phyloP scores from a whole-genome alignment of 1,140 invertebrate species.

The Steinernema khuongi region DNA sequence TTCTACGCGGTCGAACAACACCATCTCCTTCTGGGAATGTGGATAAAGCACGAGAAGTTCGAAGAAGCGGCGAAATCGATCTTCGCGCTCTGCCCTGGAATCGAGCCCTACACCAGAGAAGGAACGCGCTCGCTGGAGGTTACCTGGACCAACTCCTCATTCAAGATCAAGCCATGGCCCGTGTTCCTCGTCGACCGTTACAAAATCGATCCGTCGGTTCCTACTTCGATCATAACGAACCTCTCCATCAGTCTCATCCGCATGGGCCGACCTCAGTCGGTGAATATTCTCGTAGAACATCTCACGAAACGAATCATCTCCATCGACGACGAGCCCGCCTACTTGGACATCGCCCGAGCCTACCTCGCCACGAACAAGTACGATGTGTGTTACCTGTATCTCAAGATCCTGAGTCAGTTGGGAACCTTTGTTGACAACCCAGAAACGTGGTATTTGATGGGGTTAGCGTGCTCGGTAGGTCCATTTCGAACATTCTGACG shows the following conservation, averaged over 20 bases:
- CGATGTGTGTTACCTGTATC: conserved; percentile 13
- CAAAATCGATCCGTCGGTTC: conserved; percentile 24
- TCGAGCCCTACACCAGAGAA: conserved; percentile 32
- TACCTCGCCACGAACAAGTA: conserved; percentile 23
- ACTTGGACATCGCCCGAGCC: conserved; percentile 39
- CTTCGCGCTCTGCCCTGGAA: conserved; percentile 39
- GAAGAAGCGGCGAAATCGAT: conserved; percentile 42
- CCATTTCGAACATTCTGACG: neutral
- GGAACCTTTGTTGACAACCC: conserved; percentile 18
- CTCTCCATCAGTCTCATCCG: conserved; percentile 39
- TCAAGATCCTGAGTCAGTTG: conserved; percentile 21
- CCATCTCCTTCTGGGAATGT: conserved; percentile 27
- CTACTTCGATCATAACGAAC: conserved; percentile 40
- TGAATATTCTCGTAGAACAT: conserved; percentile 36
- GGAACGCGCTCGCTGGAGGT: conserved; percentile 30
- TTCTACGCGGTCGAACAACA: conserved; percentile 23
- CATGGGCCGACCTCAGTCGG: conserved; percentile 24
- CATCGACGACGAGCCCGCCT: conserved; percentile 38
- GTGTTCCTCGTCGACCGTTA: conserved; percentile 21
- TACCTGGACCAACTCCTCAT: conserved; percentile 34
- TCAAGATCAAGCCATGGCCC: conserved; percentile 43
- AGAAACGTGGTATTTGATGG: conserved; percentile 32
- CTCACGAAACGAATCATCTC: conserved; percentile 34
- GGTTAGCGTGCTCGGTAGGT: neutral
- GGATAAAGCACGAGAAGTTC: conserved; percentile 21